These are phyloP conservation scores for Oceanodroma leucorhoa DNA, from an alignment of 2,797 vertebrate genomes.

Conservation along the genomic window DNA sequence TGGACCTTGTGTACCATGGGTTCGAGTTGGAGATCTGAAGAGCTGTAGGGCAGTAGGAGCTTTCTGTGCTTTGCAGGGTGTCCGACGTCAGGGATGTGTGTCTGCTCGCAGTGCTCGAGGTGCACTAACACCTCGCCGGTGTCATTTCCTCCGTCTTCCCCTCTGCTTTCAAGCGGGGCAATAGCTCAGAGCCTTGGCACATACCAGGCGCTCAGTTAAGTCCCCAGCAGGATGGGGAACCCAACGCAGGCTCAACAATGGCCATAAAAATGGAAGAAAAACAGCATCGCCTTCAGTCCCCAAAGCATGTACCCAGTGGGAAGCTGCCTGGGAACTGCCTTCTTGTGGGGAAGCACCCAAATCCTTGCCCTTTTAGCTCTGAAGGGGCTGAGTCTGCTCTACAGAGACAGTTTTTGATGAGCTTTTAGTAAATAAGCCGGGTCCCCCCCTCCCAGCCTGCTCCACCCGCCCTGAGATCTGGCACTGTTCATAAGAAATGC, in stretches of 20 bases:
- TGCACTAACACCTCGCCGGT: fast-evolving
- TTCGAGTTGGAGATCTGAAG: neutral
- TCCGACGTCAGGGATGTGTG: fast-evolving
- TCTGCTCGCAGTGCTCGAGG: fast-evolving
- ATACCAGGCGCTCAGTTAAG: fast-evolving
- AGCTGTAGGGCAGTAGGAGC: neutral
- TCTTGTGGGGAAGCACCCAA: neutral
- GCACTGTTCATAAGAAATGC: neutral
- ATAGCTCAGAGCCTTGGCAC: neutral
- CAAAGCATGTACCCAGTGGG: fast-evolving
- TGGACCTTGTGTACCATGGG: fast-evolving
- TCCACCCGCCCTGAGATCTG: neutral
- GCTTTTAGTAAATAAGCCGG: fast-evolving
- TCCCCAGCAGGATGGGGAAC: neutral
- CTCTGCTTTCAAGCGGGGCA: neutral
- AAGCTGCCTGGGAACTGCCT: neutral
- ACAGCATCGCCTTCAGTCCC: neutral
- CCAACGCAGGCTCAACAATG: fast-evolving
- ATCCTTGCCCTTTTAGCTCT: neutral
- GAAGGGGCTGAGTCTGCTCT: neutral
- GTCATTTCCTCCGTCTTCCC: neutral
- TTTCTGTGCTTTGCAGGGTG: neutral
- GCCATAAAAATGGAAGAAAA: neutral
- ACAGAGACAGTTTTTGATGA: neutral
- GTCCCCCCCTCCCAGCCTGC: neutral